Conservation (phyloP, 1,140 invertebrate species). For the Spodoptera frugiperda region DNA sequence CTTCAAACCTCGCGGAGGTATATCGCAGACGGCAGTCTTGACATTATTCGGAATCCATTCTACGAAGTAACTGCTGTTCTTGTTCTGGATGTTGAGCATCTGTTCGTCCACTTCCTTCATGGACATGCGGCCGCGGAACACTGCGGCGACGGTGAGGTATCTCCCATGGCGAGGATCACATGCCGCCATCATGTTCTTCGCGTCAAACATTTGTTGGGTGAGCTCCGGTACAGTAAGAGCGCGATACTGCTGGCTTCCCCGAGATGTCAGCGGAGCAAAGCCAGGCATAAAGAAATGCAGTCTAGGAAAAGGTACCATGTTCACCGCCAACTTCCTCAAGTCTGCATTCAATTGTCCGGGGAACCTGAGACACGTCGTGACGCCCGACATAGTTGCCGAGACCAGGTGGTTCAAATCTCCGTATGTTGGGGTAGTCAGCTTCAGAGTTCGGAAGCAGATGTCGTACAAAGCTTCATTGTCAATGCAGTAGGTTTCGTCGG, state of each 20-base stretch:
- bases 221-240: slow-evolving; percentile 91
- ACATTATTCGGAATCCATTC: slow-evolving; percentile 97
- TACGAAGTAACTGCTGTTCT: slow-evolving; percentile 96
- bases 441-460: slow-evolving; percentile 94
- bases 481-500: slow-evolving; percentile 87
- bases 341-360: slow-evolving; percentile 90
- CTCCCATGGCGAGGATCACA: slow-evolving; percentile 90
- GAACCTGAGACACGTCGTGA: slow-evolving; percentile 66
- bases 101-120: slow-evolving; percentile 90
- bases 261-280: slow-evolving; percentile 92
- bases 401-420: slow-evolving; percentile 91
- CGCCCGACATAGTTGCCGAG: slow-evolving; percentile 91
- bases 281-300: slow-evolving; percentile 92
- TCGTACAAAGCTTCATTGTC: slow-evolving; percentile 95
- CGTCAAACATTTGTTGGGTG: slow-evolving; percentile 88
- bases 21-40: slow-evolving; percentile 95
- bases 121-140: slow-evolving; percentile 92
- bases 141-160: slow-evolving; percentile 91
- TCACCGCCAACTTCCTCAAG: slow-evolving; percentile 96
- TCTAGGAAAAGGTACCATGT: slow-evolving; percentile 98
- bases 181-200: slow-evolving; percentile 89
- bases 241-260: slow-evolving; percentile 89
- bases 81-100: slow-evolving; percentile 96
- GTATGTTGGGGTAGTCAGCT: slow-evolving; percentile 92
- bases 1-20: slow-evolving; percentile 94